Evolutionary conservation across 2,888 invertebrate species (phyloP), one percentile per base, ranked within the genome.

Genomic region (Thereva unica): DNA sequence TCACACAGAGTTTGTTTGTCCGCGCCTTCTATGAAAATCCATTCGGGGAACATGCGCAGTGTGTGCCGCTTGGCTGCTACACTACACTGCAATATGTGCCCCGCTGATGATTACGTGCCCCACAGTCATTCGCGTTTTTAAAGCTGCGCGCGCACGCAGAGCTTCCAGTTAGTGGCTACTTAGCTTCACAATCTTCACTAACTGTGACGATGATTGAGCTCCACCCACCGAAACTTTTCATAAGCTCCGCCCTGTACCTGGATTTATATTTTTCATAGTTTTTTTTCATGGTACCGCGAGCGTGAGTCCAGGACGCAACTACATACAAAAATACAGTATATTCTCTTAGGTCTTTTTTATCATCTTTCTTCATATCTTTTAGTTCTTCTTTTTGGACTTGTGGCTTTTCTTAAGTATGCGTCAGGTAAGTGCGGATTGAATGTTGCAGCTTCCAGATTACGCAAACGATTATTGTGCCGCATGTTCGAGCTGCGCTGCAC

Each of bases 71-170:
- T n/a, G n/a, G n/a, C n/a, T n/a, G 37, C 47, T 47, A 47, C 57
- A 47, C 57, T 47, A 47, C 45, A 42, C 44, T 10, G 10, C 41
- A 37, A 40, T 50, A 61, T 61, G 61, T 50, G 61, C 41, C 50
- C 34, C 34, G 55, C 34, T 41, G 61, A 50, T 50, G 61, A 61
- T 50, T 50, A 50, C 50, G 61, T 50, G 50, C 61, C 61, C 61
- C 61, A 61, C 61, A 61, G 61, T 61, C 61, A 61, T 61, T 61
- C 50, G 42, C 50, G 61, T 61, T 61, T n/a, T 23, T 23, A 23
- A 61, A 61, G 61, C 41, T 61, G 61, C 61, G 61, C 61, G 61
- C 61, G 61, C 61, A 50, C 61, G 61, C 61, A 61, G 50, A 61
- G 61, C 61, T 61, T 61, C 61, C 50, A 50, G 50, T 61, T 40